phyloP scores from a whole-genome alignment of 2,888 invertebrate species.

The Flexamia atlantica region DNA sequence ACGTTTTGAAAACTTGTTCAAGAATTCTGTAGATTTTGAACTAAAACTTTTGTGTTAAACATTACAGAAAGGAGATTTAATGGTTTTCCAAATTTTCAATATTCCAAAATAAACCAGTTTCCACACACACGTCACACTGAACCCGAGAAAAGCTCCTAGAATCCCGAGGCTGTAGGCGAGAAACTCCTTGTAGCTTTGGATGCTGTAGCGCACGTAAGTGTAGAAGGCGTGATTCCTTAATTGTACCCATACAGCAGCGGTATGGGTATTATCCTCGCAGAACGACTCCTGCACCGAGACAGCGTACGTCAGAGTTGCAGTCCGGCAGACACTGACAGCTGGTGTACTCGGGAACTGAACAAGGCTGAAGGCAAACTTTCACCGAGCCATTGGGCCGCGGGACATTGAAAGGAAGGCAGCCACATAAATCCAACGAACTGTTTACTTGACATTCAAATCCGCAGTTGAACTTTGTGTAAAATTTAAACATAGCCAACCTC shows the following conservation, averaged over 20 bases:
- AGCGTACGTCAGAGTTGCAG: not conserved
- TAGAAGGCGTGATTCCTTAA: not conserved
- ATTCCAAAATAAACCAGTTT: not conserved
- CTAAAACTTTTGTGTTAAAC: too few species aligned
- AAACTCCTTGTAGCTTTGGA: not conserved
- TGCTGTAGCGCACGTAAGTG: not conserved
- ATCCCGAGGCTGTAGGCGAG: constrained; percentile 13
- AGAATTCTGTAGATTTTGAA: too few species aligned
- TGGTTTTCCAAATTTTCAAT: not conserved
- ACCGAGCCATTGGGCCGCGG: not conserved
- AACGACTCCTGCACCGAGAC: not conserved
- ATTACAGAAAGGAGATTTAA: too few species aligned
- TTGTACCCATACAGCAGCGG: not conserved
- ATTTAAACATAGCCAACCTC: not conserved
- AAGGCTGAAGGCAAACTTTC: not conserved
- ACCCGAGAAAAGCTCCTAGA: not conserved
- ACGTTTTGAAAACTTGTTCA: too few species aligned
- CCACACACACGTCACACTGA: not conserved
- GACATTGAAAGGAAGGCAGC: not conserved
- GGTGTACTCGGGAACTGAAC: not conserved
- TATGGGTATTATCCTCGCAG: too few species aligned
- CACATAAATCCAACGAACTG: not conserved
- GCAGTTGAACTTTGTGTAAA: not conserved
- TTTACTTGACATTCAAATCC: not conserved
- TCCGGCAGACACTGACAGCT: not conserved